Conservation (phyloP, 2,888 invertebrate genomes). For the Aphodius sticticus region DNA sequence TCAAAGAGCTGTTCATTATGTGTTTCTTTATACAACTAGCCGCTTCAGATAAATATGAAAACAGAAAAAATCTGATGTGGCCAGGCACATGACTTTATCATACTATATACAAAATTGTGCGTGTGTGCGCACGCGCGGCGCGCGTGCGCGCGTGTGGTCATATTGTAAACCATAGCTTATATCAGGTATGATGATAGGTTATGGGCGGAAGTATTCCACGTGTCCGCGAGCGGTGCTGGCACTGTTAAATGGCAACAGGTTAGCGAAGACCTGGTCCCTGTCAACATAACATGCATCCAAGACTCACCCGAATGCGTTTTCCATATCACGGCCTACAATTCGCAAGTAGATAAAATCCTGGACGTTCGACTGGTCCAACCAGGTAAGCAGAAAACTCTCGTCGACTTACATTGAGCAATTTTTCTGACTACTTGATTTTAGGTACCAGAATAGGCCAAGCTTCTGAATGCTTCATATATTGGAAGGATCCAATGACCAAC, state of each 20-base stretch:
- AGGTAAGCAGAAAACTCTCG: slow-evolving; percentile 66
- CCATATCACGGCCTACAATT: slow-evolving; percentile 98
- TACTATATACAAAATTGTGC: too few relatives aligned
- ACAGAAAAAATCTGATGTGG: too few relatives aligned
- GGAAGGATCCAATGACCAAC: slow-evolving; percentile 97
- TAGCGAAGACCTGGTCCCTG: slow-evolving; percentile 97
- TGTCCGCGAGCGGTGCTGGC: slow-evolving; percentile 91
- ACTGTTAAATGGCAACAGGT: slow-evolving; percentile 98
- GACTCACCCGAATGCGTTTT: slow-evolving; percentile 97
- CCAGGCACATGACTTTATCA: too few relatives aligned
- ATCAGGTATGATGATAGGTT: slow-evolving; percentile 67
- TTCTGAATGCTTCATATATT: slow-evolving; percentile 98
- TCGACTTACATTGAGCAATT: not conserved
- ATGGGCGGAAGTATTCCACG: slow-evolving; percentile 99
- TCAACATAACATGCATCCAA: slow-evolving; percentile 97
- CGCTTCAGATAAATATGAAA: too few relatives aligned
- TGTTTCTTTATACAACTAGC: too few relatives aligned
- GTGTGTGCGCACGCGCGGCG: too few relatives aligned
- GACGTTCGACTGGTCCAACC: slow-evolving; percentile 97
- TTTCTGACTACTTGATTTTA: slow-evolving; percentile 58
- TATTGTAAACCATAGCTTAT: slow-evolving; percentile 42
- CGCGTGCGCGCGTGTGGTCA: too few relatives aligned
- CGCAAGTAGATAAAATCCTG: slow-evolving; percentile 97
- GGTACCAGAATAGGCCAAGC: slow-evolving; percentile 97
- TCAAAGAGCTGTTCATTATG: too few relatives aligned